Base-by-base conservation (phyloP, 1,140 invertebrate species). In the Bombus superbus region DNA sequence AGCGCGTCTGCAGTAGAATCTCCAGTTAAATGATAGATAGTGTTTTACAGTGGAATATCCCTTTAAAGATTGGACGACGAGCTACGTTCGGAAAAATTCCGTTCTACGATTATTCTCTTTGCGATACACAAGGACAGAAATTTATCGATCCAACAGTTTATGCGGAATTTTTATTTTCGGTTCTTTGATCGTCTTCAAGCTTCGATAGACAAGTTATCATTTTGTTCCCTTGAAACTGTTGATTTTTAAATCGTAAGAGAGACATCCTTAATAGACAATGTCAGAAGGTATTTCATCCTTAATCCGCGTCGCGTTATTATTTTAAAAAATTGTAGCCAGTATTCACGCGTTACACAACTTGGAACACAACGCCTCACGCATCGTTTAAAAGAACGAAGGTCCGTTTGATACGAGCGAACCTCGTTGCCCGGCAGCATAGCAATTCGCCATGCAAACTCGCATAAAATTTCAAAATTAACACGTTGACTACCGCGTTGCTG, bases 381-480 rank as follows among this genome's bases (percentile, higher is more conserved):
- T 3, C 35, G n/a, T 85, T 85, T 72, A 53, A 80, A 85, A 85
- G 68, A 38, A 38, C 32, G 28, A 40, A 32, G 83, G 42, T 80
- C 77, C 53, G 47, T 18, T 47, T 22, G 25, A 25, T 18, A 11
- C 32, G 68, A 42, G 25, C 25, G 44, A 28, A 53, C 35, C 53
- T 78, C 38, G 44, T 62, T 72, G 47, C 42, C 5, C 28, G 42
- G 35, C 53, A 40, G 40, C 42, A 28, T 28, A 53, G 68, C 77
- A 85, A 85, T 85, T 80, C 42, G 72, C 53, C 25, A 42, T 38
- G 42, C 53, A 28, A 42, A 44, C 68, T 59, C 38, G 68, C 83
- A 85, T 85, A 85, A 85, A 85, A 85, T 85, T 85, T 71, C 68
- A 53, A 85, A 85, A 85, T 85, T 85, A 85, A 85, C 83, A 59